Conservation (phyloP, 2,888 invertebrate genomes). For the Lochmaea capreae region DNA sequence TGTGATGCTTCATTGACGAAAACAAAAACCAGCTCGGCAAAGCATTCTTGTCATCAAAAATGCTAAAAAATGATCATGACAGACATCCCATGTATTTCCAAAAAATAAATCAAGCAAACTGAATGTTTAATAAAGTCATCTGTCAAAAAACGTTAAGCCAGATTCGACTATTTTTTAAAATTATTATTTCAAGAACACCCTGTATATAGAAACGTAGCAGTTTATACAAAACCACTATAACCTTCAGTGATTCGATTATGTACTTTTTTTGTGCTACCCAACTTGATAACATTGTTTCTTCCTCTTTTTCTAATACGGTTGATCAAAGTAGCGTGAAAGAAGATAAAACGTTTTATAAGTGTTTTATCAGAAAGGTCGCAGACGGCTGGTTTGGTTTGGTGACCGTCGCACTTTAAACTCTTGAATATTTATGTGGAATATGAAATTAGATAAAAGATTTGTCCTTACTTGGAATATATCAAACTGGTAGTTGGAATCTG, state of each 20-base stretch:
- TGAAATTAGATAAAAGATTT: conserved; percentile 47
- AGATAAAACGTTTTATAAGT: conserved; percentile 23
- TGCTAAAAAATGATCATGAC: too few relatives aligned
- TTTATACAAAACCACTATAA: background rate
- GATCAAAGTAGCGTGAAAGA: conserved; percentile 12
- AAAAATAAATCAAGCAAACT: too few relatives aligned
- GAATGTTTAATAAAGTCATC: too few relatives aligned
- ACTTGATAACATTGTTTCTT: conserved; percentile 3
- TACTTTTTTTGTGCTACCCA: conserved; percentile 3
- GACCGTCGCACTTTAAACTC: conserved; percentile 47
- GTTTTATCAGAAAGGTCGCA: conserved; percentile 37
- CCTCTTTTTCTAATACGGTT: conserved; percentile 13
- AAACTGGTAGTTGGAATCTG: background rate
- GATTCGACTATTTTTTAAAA: too few relatives aligned
- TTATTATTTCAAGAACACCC: background rate
- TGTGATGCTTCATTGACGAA: too few relatives aligned
- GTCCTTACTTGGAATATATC: conserved; percentile 14
- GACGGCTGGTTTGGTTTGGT: conserved; percentile 36
- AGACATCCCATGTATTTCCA: too few relatives aligned
- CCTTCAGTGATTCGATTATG: background rate
- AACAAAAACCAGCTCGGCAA: too few relatives aligned
- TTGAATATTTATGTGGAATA: conserved; percentile 57
- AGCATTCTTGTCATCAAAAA: too few relatives aligned
- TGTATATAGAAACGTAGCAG: background rate
- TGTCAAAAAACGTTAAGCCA: too few relatives aligned